These are phyloP conservation scores for Drosophila lutescens DNA, from an alignment of 2,888 invertebrate species.

Conservation along the genomic window DNA sequence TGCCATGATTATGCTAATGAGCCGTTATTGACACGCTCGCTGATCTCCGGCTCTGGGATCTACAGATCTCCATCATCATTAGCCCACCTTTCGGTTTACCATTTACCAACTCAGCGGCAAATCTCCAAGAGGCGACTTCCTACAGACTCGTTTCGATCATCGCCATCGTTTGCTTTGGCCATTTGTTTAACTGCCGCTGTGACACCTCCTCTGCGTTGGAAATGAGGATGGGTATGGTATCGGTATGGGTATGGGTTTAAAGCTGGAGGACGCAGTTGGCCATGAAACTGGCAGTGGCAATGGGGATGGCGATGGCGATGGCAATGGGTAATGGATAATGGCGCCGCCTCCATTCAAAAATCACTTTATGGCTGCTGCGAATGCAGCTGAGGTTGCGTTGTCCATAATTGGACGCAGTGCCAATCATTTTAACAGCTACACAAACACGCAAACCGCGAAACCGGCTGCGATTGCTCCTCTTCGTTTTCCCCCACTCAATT, in stretches of 20 bases:
- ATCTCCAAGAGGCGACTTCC: conserved; percentile 7
- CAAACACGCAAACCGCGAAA: conserved; percentile 66
- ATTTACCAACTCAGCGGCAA: conserved; percentile 30
- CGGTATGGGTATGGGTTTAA: neutral
- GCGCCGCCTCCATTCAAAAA: conserved; percentile 74
- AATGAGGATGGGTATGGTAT: neutral
- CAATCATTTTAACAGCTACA: conserved; percentile 78
- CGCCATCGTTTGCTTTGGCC: conserved; percentile 49
- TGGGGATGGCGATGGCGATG: neutral
- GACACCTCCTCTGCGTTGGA: conserved; percentile 54
- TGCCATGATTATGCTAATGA: conserved; percentile 45
- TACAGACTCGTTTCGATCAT: conserved; percentile 28
- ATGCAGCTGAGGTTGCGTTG: conserved; percentile 42
- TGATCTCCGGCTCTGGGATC: conserved; percentile 31
- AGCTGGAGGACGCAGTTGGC: neutral
- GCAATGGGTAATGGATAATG: conserved; percentile 44
- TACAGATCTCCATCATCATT: conserved; percentile 40
- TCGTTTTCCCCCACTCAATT: conserved; percentile 1
- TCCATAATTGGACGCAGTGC: conserved; percentile 75
- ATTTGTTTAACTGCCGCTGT: conserved; percentile 65
- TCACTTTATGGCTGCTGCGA: conserved; percentile 64
- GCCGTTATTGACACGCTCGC: conserved; percentile 46
- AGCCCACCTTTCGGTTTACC: conserved; percentile 34
- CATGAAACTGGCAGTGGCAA: neutral
- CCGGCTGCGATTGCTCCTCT: conserved; percentile 40